A percentile compares a stretch with the other conserved stretches of the same genome.
Evolutionary conservation across 1,140 invertebrate genomes (phyloP).

Genomic region (Aphelinus certus): DNA sequence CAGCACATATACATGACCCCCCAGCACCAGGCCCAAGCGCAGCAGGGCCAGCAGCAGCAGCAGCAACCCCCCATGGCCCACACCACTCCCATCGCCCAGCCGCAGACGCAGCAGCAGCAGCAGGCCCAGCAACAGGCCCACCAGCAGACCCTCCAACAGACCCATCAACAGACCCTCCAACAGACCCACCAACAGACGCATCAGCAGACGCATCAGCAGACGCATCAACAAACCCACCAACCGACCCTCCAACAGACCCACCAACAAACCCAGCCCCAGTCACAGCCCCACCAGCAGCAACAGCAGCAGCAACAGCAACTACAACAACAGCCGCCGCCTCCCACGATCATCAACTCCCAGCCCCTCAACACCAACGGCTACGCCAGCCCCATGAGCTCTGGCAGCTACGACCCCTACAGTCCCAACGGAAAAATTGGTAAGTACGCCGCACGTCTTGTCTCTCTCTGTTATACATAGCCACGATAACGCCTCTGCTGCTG

Average conservation of each 20-base stretch:
- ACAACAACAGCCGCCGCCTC: constrained; percentile 46
- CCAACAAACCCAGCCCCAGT: constrained; percentile 63
- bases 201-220: constrained; percentile 69
- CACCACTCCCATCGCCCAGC: constrained; percentile 62
- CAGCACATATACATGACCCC: constrained; percentile 67
- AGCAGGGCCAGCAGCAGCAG: constrained; percentile 47
- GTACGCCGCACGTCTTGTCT: constrained; percentile 49
- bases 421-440: constrained; percentile 87
- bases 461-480: too few relatives aligned
- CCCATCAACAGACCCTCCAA: too few relatives aligned
- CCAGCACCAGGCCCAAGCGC: constrained; percentile 64
- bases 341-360: constrained; percentile 43
- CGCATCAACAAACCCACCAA: constrained; percentile 58
- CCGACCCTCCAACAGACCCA: constrained; percentile 56
- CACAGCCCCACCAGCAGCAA: constrained; percentile 48
- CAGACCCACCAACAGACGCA: constrained; percentile 58
- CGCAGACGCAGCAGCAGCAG: constrained; percentile 46
- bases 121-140: constrained; percentile 27
- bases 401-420: constrained; percentile 87
- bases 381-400: constrained; percentile 82
- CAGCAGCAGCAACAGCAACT: constrained; percentile 54
- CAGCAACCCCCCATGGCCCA: constrained; percentile 60
- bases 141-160: constrained; percentile 41
- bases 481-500: too few relatives aligned
- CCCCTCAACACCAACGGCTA: constrained; percentile 79